These are phyloP conservation scores for Yponomeuta cagnagella DNA, from an alignment of 2,888 invertebrate species.

Conservation along the genomic window DNA sequence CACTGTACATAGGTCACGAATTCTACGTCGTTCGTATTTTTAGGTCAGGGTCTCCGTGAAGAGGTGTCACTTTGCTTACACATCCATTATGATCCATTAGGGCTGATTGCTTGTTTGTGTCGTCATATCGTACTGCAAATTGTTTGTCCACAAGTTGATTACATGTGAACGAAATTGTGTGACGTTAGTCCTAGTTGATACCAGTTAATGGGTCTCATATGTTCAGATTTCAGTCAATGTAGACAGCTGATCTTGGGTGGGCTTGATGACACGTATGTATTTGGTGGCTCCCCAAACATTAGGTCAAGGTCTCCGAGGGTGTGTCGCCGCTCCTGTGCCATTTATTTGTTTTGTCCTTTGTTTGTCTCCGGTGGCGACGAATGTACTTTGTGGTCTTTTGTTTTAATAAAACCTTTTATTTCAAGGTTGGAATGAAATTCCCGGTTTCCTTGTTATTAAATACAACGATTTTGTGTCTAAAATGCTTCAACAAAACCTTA, in stretches of 20 bases:
- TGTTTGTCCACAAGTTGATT: slow-evolving; percentile 3
- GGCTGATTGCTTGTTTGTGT: slow-evolving; percentile 17
- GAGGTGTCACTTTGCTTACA: slow-evolving; percentile 18
- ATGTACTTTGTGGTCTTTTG: not conserved
- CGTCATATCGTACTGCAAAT: not conserved
- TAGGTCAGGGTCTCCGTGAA: slow-evolving; percentile 20
- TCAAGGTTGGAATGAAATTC: not conserved
- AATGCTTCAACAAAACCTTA: too few species aligned
- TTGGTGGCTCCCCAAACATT: slow-evolving; percentile 19
- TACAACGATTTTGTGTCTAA: not conserved
- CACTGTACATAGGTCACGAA: slow-evolving; percentile 13
- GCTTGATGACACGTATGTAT: not conserved
- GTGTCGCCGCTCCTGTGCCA: slow-evolving; percentile 41
- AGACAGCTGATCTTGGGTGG: not conserved
- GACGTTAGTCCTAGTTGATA: not conserved
- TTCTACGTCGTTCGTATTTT: slow-evolving; percentile 16
- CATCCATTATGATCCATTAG: slow-evolving; percentile 20
- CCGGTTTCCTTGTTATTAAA: not conserved
- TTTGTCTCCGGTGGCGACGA: not conserved
- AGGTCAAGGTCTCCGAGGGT: slow-evolving; percentile 56
- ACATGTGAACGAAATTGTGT: not conserved
- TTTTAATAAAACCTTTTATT: not conserved
- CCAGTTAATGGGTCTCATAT: not conserved
- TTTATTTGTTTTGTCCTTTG: not conserved
- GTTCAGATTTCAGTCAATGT: not conserved